Conservation (phyloP, 2,888 invertebrate genomes). For the Orchesella flavescens region DNA sequence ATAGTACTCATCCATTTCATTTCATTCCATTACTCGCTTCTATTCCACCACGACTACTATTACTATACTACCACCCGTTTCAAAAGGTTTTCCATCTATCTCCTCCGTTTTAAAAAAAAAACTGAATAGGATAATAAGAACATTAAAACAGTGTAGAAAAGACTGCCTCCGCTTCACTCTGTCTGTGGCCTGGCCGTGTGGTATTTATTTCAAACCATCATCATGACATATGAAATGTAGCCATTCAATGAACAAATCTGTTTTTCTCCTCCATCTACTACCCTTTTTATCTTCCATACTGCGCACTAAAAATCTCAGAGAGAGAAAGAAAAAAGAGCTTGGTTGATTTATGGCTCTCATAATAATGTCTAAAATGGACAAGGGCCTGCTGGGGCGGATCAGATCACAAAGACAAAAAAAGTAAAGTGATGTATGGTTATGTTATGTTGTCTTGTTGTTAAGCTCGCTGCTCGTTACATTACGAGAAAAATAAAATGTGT, state of each 20-base stretch:
- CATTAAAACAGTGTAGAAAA: too few species aligned
- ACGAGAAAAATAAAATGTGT: background rate
- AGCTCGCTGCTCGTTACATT: constrained; percentile 30
- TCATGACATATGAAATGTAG: too few species aligned
- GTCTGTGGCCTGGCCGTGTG: too few species aligned
- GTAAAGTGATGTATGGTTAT: constrained; percentile 52
- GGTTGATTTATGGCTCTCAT: constrained; percentile 58
- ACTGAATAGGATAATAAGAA: too few species aligned
- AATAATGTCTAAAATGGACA: constrained; percentile 60
- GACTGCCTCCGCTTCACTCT: too few species aligned
- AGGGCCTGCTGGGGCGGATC: constrained; percentile 59
- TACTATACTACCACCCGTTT: background rate
- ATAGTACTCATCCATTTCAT: background rate
- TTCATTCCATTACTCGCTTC: constrained; percentile 24
- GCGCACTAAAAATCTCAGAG: background rate
- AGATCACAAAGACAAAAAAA: constrained; percentile 48
- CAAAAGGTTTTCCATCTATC: background rate
- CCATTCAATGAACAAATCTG: background rate
- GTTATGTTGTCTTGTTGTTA: constrained; percentile 37
- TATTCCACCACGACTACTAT: background rate
- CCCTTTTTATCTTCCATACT: background rate
- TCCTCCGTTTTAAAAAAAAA: constrained; percentile 13
- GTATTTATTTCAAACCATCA: too few species aligned
- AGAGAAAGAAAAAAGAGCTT: constrained; percentile 22
- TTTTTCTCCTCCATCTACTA: background rate